A percentile compares a stretch with the other conserved stretches of the same genome.
phyloP scores from a whole-genome alignment of 2,113 vertebrate species.

The Synchiropus splendidus region DNA sequence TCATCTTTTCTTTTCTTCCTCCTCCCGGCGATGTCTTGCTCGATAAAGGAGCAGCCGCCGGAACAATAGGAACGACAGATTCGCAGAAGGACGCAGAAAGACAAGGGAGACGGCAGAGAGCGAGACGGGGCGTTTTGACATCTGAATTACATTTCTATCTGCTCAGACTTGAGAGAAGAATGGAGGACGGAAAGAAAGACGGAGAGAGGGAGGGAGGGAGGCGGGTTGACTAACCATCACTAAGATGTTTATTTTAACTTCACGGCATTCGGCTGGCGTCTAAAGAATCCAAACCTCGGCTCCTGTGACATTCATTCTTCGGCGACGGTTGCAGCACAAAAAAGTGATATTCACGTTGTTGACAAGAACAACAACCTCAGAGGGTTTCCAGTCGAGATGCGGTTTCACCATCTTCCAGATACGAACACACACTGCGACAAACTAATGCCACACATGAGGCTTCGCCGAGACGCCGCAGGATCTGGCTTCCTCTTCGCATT shows the following conservation, averaged over 20 bases:
- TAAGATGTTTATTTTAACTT: conserved; percentile 75
- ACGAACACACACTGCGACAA: conserved; percentile 17
- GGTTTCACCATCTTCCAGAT: conserved; percentile 24
- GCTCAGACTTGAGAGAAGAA: conserved; percentile 59
- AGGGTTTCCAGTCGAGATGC: conserved; percentile 12
- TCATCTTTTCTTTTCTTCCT: conserved; percentile 68
- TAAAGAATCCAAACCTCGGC: conserved; percentile 51
- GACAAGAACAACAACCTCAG: conserved; percentile 28
- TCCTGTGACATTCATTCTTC: conserved; percentile 49
- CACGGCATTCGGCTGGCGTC: conserved; percentile 59
- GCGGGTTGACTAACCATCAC: conserved; percentile 60
- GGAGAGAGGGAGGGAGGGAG: conserved; percentile 48
- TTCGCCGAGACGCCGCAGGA: no score
- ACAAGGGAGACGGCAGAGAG: conserved; percentile 50
- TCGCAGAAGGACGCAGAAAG: conserved; percentile 23
- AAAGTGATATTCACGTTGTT: conserved; percentile 23
- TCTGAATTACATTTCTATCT: conserved; percentile 75
- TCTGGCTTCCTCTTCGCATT: no score
- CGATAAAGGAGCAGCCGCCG: conserved; percentile 69
- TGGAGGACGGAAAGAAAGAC: conserved; percentile 45
- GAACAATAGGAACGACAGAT: conserved; percentile 71
- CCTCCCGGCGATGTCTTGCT: conserved; percentile 66
- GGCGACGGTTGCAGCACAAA: no score
- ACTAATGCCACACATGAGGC: conserved; percentile 43
- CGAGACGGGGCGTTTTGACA: conserved; percentile 68